phyloP scores from a whole-genome alignment of 2,888 invertebrate species.

The Stenchaetothrips biformis region DNA sequence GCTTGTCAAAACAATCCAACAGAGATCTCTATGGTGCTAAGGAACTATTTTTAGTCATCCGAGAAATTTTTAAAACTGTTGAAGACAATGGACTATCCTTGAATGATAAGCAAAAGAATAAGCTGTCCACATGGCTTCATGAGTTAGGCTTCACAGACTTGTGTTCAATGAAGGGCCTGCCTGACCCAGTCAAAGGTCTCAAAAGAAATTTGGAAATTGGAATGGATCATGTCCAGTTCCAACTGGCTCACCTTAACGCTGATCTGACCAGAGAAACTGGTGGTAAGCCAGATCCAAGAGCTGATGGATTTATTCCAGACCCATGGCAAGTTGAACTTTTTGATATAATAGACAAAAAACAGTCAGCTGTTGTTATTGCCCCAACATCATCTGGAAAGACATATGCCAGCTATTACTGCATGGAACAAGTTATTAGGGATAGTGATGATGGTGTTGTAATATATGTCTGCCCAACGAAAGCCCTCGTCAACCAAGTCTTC shows the following conservation, averaged over 20 bases:
- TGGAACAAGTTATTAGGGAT: constrained; percentile 43
- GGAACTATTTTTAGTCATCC: constrained; percentile 27
- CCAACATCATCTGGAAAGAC: constrained; percentile 47
- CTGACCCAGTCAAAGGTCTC: not conserved
- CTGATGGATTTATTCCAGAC: constrained; percentile 42
- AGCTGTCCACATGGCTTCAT: not conserved
- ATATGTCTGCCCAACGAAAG: constrained; percentile 45
- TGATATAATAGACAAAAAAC: constrained; percentile 43
- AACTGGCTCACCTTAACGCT: constrained; percentile 36
- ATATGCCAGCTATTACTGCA: constrained; percentile 46
- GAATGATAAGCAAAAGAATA: not conserved
- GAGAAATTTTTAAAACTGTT: constrained; percentile 22
- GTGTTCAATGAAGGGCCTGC: constrained; percentile 2
- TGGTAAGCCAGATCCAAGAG: constrained; percentile 34
- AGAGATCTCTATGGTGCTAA: not conserved
- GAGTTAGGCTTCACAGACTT: constrained; percentile 24
- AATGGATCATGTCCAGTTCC: constrained; percentile 34
- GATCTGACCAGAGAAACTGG: constrained; percentile 35
- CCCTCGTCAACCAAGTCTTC: constrained; percentile 39
- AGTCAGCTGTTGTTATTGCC: constrained; percentile 45
- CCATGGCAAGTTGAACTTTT: constrained; percentile 44
- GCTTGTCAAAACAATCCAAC: not conserved
- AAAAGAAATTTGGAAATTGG: not conserved
- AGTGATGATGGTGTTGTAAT: constrained; percentile 44
- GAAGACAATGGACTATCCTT: constrained; percentile 6